Evolutionary conservation across 1,140 invertebrate species (phyloP).

Genomic region (Heliconius nattereri): DNA sequence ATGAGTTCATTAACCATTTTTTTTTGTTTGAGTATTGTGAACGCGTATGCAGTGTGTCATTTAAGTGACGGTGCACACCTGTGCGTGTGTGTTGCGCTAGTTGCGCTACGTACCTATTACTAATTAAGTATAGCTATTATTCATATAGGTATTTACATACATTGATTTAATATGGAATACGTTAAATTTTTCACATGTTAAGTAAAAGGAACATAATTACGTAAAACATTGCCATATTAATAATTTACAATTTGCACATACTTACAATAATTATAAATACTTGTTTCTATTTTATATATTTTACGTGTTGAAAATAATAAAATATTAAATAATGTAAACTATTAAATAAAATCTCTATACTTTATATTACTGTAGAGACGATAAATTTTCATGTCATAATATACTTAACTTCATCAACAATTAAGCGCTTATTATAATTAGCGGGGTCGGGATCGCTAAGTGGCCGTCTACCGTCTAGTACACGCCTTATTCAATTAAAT

Average conservation of each 20-base stretch:
- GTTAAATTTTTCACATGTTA: too few species aligned
- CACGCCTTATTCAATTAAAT: slow-evolving; percentile 8
- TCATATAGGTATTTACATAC: neutral
- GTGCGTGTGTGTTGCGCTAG: neutral
- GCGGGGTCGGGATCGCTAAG: neutral
- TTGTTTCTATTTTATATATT: neutral
- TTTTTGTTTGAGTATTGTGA: slow-evolving; percentile 47
- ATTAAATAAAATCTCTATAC: too few species aligned
- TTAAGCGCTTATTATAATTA: neutral
- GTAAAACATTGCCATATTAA: too few species aligned
- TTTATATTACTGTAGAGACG: neutral
- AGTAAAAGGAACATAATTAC: too few species aligned
- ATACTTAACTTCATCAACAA: neutral
- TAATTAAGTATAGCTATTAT: slow-evolving; percentile 3
- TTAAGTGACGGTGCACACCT: neutral
- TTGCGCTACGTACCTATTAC: neutral
- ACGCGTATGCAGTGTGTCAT: slow-evolving; percentile 6
- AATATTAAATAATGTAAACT: neutral
- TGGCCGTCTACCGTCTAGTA: neutral
- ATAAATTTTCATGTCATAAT: neutral
- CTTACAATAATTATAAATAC: neutral
- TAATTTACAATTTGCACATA: too few species aligned
- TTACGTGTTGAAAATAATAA: neutral
- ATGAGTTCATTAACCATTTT: slow-evolving; percentile 65
- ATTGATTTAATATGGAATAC: too few species aligned